Evolutionary conservation across 2,797 vertebrate genomes (phyloP).

Genomic region (Carcharodon carcharias): DNA sequence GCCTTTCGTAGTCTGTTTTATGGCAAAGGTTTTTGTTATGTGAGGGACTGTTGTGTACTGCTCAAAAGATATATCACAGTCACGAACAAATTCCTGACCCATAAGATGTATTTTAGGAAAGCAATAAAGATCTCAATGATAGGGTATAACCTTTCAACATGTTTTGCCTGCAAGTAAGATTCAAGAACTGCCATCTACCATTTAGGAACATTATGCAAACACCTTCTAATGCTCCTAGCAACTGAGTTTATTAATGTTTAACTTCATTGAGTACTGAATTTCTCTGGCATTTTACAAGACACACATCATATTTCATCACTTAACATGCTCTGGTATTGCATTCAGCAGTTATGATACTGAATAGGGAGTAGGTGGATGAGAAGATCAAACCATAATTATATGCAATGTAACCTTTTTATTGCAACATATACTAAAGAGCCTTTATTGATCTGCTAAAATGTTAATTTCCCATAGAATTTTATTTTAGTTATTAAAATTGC

Average conservation of each 20-base stretch:
- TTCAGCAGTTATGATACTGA: neutral
- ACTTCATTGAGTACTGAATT: neutral
- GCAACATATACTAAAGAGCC: neutral
- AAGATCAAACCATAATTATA: conserved; percentile 17
- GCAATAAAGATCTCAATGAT: neutral
- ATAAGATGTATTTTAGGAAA: conserved; percentile 15
- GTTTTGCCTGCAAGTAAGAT: neutral
- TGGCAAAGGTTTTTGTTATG: neutral
- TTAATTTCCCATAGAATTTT: neutral
- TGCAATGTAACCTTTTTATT: neutral
- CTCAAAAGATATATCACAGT: neutral
- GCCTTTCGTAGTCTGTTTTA: neutral
- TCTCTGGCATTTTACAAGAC: conserved; percentile 33
- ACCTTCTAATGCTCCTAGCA: conserved; percentile 11
- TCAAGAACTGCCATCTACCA: neutral
- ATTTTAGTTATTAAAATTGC: conserved; percentile 21
- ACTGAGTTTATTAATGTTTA: conserved; percentile 15
- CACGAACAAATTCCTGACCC: neutral
- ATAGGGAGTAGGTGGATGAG: conserved; percentile 16
- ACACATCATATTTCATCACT: neutral
- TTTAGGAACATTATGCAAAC: conserved; percentile 5
- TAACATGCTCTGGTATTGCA: neutral
- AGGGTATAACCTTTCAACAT: neutral
- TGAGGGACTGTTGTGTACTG: neutral
- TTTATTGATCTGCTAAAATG: neutral